Evolutionary conservation across 2,113 vertebrate species (phyloP).

Genomic region (Nicator chloris): DNA sequence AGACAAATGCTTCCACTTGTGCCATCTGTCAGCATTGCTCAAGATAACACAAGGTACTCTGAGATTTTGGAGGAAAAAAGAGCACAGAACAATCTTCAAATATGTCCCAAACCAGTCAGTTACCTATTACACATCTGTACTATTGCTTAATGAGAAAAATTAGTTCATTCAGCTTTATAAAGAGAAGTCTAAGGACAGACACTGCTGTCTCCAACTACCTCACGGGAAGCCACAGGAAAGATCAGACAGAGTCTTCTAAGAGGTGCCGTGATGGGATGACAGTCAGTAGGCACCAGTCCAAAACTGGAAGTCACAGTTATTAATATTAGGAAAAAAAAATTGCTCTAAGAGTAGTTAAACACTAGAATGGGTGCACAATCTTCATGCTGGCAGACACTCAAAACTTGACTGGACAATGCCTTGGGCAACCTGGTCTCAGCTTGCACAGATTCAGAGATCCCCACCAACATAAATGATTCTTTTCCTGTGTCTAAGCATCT

Average conservation of each 20-base stretch:
- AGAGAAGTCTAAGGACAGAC: background rate
- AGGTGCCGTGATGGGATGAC: background rate
- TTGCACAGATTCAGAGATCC: background rate
- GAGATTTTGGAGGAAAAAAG: background rate
- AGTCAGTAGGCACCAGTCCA: background rate
- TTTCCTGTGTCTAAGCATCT: background rate
- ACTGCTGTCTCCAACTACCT: background rate
- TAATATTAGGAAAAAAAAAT: background rate
- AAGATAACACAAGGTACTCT: background rate
- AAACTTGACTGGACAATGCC: background rate
- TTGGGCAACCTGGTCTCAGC: background rate
- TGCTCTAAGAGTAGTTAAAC: background rate
- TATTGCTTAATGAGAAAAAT: background rate
- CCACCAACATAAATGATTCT: background rate
- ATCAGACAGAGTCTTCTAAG: background rate
- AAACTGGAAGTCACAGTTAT: background rate
- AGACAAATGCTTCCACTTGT: background rate
- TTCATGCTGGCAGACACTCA: background rate
- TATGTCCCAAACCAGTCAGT: background rate
- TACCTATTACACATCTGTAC: background rate
- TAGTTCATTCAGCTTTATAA: background rate
- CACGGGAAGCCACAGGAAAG: background rate
- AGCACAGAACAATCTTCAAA: background rate
- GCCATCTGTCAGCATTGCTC: background rate
- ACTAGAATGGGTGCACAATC: background rate